A percentile compares a stretch with the other conserved stretches of the same genome.
Conservation (phyloP, 1,140 invertebrate species). For the Drosophila ogumai region DNA sequence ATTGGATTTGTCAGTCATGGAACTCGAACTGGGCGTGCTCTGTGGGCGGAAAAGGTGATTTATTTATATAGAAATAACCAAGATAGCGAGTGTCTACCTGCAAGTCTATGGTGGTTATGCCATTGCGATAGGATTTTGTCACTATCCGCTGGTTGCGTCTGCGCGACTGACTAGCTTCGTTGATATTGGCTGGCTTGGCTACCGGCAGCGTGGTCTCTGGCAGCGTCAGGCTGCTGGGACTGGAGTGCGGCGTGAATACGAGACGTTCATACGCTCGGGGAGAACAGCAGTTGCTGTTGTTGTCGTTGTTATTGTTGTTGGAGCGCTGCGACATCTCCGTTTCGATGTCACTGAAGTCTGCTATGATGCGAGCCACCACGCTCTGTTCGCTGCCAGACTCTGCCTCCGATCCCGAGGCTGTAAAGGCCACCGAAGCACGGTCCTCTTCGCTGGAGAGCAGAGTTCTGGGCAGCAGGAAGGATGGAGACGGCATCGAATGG, state of each 20-base stretch:
- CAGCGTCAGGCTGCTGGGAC: slow-evolving; percentile 39
- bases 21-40: slow-evolving; percentile 54
- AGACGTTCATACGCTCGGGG: slow-evolving; percentile 52
- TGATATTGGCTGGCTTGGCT: slow-evolving; percentile 22
- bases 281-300: slow-evolving; percentile 39
- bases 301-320: slow-evolving; percentile 39
- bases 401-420: slow-evolving; percentile 53
- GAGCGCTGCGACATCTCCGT: slow-evolving; percentile 63
- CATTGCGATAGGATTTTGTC: slow-evolving; percentile 79
- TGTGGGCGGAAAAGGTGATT: background rate
- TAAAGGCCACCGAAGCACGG: slow-evolving; percentile 53
- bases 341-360: slow-evolving; percentile 83
- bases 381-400: slow-evolving; percentile 72
- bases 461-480: slow-evolving; percentile 47
- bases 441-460: slow-evolving; percentile 61
- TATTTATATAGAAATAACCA: background rate
- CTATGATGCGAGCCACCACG: slow-evolving; percentile 82
- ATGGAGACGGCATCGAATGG: slow-evolving; percentile 34
- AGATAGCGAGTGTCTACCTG: slow-evolving; percentile 24
- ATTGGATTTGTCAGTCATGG: slow-evolving; percentile 85
- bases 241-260: slow-evolving; percentile 63
- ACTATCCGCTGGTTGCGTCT: slow-evolving; percentile 78
- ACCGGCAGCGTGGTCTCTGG: slow-evolving; percentile 62
- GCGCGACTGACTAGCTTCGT: slow-evolving; percentile 61
- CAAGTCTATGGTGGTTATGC: slow-evolving; percentile 78